These are phyloP conservation scores for Ictalurus punctatus DNA, from an alignment of 2,113 vertebrate genomes.

Conservation along the genomic window DNA sequence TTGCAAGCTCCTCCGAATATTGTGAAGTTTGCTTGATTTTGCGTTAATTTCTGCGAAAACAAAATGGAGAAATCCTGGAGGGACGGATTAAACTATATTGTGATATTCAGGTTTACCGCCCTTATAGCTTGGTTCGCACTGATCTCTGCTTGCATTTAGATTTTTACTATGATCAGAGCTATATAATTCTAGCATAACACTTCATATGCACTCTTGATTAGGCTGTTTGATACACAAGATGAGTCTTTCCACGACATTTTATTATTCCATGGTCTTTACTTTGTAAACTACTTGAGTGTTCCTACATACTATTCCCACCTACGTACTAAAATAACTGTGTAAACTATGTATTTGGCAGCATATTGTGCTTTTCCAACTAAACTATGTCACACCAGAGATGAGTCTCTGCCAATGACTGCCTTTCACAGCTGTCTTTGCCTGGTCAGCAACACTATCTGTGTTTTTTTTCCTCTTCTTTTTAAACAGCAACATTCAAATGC, in stretches of 20 bases:
- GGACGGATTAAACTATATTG: too few species aligned
- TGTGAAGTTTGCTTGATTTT: too few species aligned
- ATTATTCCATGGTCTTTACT: neutral
- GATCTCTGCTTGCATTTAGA: neutral
- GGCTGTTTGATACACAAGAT: neutral
- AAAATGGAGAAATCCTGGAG: too few species aligned
- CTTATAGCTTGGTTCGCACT: neutral
- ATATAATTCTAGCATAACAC: neutral
- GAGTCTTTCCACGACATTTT: neutral
- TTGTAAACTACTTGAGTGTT: neutral
- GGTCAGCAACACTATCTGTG: neutral
- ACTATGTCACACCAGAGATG: neutral
- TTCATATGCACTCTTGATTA: neutral
- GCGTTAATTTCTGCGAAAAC: too few species aligned
- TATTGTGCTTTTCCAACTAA: neutral
- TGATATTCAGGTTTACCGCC: neutral
- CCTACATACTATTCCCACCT: neutral
- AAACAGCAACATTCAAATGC: conserved; percentile 19
- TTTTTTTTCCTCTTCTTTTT: neutral
- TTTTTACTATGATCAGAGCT: neutral
- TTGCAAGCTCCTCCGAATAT: too few species aligned
- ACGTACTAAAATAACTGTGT: neutral
- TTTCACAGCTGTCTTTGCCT: conserved; percentile 9
- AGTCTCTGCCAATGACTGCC: neutral
- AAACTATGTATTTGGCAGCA: neutral